A percentile compares a stretch with the other conserved stretches of the same genome.
Conservation (phyloP, 2,113 vertebrate species). For the Phrynosoma blainvillii region DNA sequence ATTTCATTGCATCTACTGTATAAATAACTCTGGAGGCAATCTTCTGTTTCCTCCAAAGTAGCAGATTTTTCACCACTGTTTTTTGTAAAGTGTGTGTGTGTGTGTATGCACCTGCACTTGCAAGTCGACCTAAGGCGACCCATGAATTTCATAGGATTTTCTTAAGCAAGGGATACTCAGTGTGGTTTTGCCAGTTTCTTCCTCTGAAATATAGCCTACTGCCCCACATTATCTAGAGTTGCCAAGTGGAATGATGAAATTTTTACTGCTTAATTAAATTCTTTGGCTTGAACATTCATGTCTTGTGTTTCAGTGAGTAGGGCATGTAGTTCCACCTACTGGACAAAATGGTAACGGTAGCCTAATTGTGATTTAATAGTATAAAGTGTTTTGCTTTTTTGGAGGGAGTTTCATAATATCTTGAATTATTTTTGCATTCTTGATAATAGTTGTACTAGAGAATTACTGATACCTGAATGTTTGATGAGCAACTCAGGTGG, state of each 20-base stretch:
- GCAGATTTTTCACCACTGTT: too few relatives aligned
- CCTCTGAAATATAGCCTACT: not conserved
- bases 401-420: not conserved
- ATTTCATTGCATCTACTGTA: not conserved
- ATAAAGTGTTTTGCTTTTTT: not conserved
- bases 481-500: not conserved
- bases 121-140: too few relatives aligned
- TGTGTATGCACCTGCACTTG: too few relatives aligned
- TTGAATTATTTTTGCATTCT: not conserved
- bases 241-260: not conserved
- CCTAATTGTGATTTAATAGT: not conserved
- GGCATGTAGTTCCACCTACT: slow-evolving; percentile 71
- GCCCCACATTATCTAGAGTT: not conserved
- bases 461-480: not conserved
- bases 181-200: too few relatives aligned
- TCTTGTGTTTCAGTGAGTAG: not conserved
- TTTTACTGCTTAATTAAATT: not conserved
- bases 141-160: too few relatives aligned
- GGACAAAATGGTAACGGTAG: slow-evolving; percentile 65
- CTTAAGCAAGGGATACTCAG: too few relatives aligned
- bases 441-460: not conserved
- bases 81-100: too few relatives aligned
- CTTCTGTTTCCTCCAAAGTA: not conserved
- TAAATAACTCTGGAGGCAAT: not conserved
- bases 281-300: not conserved